A percentile compares a stretch with the other conserved stretches of the same genome.
phyloP scores from a whole-genome alignment of 92 coral and sea anemone species.

The Parazoanthus darwini region DNA sequence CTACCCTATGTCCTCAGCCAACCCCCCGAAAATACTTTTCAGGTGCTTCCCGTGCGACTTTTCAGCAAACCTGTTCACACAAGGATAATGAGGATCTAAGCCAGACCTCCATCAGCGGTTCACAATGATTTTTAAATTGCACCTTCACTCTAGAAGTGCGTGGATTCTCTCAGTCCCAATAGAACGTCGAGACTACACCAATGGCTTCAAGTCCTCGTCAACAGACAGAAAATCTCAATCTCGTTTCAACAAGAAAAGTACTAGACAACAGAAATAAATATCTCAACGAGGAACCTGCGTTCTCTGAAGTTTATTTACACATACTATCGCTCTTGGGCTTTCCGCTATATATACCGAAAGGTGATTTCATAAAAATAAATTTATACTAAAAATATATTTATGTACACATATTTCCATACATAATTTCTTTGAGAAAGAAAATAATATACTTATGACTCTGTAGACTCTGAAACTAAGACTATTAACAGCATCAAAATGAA shows the following conservation, averaged over 20 bases:
- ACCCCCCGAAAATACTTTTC: no score
- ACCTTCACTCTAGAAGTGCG: no score
- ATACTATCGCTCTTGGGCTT: conserved; percentile 26
- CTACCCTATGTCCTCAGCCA: no score
- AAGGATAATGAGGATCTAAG: no score
- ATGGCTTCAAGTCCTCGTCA: no score
- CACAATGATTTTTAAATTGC: no score
- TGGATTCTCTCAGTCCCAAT: no score
- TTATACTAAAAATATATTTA: conserved; percentile 44
- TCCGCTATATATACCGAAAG: conserved; percentile 14
- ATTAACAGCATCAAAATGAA: not conserved
- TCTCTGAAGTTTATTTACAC: conserved; percentile 38
- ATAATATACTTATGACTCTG: conserved; percentile 9
- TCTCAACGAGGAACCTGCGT: not conserved
- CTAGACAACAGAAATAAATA: not conserved
- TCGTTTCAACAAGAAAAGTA: not conserved
- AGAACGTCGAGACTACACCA: no score
- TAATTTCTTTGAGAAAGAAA: conserved; percentile 27
- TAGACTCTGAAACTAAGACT: not conserved
- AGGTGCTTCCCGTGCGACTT: no score
- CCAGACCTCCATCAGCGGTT: no score
- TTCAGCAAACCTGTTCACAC: no score
- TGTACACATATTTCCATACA: conserved; percentile 33
- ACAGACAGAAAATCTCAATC: no score
- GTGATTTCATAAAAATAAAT: conserved; percentile 26